Evolutionary conservation across 2,797 vertebrate species (phyloP).

Genomic region (Zalophus californianus): DNA sequence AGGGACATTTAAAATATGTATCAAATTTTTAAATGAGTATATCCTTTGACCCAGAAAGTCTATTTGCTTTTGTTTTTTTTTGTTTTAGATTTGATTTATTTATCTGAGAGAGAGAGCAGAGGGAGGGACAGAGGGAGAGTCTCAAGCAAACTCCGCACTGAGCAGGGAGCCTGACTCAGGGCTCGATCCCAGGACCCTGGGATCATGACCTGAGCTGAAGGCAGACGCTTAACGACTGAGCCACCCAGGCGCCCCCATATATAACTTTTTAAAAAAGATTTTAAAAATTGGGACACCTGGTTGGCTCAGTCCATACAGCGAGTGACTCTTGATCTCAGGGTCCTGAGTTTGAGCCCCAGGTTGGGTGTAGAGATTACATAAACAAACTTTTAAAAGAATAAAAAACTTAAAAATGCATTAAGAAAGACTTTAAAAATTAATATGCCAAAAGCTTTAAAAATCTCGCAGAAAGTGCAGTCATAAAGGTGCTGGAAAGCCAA

Average conservation of each 20-base stretch:
- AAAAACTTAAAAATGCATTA: not conserved
- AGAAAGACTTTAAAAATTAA: not conserved
- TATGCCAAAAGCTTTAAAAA: not conserved
- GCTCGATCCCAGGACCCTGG: not conserved
- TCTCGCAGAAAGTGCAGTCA: not conserved
- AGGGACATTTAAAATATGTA: not conserved
- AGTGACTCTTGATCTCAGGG: not conserved
- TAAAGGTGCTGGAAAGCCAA: not conserved
- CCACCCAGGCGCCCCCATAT: not conserved
- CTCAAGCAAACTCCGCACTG: not conserved
- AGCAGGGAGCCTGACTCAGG: not conserved
- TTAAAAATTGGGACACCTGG: not conserved
- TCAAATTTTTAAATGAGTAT: not conserved
- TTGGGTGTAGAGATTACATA: not conserved
- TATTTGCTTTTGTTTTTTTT: not conserved
- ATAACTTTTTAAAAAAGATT: not conserved
- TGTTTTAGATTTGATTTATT: not conserved
- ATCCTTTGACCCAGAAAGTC: not conserved
- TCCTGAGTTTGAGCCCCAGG: not conserved
- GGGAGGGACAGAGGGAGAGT: not conserved
- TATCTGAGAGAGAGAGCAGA: not conserved
- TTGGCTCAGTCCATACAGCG: not conserved
- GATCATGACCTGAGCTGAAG: not conserved
- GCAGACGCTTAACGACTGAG: not conserved
- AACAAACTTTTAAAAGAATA: not conserved